Evolutionary conservation across 2,888 invertebrate species (phyloP), one percentile per base, ranked within the genome.

Genomic region (Corbicula japonica): DNA sequence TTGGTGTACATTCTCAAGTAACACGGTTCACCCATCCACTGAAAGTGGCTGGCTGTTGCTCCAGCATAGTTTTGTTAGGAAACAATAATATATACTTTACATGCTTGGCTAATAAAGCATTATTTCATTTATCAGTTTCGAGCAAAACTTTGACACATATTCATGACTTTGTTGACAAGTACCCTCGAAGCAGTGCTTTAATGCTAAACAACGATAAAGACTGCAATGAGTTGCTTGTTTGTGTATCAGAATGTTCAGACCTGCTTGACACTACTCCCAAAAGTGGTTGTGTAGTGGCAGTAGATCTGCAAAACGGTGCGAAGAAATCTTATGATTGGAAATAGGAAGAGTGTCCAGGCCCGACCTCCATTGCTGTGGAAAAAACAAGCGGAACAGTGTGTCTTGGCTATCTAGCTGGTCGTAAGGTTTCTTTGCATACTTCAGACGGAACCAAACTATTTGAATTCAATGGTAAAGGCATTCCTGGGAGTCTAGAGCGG

Each of bases 331-430:
- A 44, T 30, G 44, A n/a, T 18, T 41, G 38, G 41, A 23, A 18
- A 10, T 10, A 21, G 12, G 34, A 61, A 44, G 41, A 61, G 4
- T 38, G 23, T 18, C 61, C 61, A 23, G 61, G 26, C 4, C 61
- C 61, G 8, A 6, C 61, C 41, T 61, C 38, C 44, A 44, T 44
- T n/a, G 61, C 61, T 18, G 21, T 32, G 18, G 44, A 44, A 12
- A 26, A 2, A 28, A 10, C 21, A 6, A 12, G 26, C 30, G 61
- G 44, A 44, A 61, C 44, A 4, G 28, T 44, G 23, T 61, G 61
- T 44, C 28, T 61, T 21, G 61, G 61, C 10, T 61, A 61, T 23
- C 61, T 30, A 44, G 30, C 28, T 61, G 61, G 12, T 44, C 8
- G 28, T 26, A 61, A 61, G 21, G 44, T 61, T 3, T 23, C 60